Percentiles rank a stretch among this genome's conserved stretches.
phyloP scores from a whole-genome alignment of 2,113 vertebrate genomes.

The Corapipo altera region DNA sequence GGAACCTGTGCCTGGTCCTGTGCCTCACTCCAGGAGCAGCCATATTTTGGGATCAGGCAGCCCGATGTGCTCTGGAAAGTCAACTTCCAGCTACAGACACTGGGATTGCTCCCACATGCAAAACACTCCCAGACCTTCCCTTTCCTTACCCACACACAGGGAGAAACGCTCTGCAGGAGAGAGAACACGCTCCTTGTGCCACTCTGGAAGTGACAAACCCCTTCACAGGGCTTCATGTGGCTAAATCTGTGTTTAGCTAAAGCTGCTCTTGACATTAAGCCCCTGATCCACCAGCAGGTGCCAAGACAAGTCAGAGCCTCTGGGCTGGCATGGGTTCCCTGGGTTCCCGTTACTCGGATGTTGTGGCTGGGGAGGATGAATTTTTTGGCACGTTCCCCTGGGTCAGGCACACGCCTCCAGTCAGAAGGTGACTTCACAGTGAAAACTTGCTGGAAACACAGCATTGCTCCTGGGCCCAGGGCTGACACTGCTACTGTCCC shows the following conservation, averaged over 20 bases:
- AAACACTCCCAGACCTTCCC: background rate
- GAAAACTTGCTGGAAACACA: background rate
- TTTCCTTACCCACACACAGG: rapidly evolving
- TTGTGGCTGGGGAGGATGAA: background rate
- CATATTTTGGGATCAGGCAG: background rate
- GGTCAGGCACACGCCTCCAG: background rate
- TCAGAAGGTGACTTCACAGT: background rate
- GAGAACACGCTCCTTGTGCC: background rate
- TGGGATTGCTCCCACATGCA: rapidly evolving
- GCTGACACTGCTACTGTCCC: rapidly evolving
- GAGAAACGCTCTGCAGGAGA: background rate
- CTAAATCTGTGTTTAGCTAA: background rate
- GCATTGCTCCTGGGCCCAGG: background rate
- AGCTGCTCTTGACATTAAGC: background rate
- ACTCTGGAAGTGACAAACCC: background rate
- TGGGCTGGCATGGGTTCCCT: background rate
- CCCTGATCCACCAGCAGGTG: background rate
- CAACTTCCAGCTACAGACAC: background rate
- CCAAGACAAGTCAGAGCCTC: background rate
- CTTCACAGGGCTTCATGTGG: background rate
- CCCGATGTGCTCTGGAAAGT: background rate
- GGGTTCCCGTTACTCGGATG: background rate
- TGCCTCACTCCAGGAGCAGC: background rate
- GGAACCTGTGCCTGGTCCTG: background rate
- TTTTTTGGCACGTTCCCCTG: background rate